Conservation (phyloP, 2,797 vertebrate species). For the Sarcophilus harrisii region DNA sequence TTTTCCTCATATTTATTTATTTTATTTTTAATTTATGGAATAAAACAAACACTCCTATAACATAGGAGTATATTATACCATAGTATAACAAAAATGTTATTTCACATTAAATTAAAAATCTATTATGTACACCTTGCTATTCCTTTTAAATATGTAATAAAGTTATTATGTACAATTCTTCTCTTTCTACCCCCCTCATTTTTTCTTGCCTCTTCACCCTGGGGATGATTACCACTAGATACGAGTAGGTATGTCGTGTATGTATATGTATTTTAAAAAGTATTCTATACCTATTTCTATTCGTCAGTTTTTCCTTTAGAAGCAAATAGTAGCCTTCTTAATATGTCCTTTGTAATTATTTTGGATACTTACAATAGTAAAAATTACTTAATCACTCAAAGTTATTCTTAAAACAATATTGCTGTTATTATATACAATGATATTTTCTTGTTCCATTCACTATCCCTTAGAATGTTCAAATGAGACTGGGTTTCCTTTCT, state of each 20-base stretch:
- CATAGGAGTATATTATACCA: too few species aligned
- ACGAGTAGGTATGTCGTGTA: not conserved
- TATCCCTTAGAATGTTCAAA: not conserved
- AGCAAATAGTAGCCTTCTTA: not conserved
- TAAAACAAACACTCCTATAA: not conserved
- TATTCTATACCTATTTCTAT: not conserved
- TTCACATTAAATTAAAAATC: not conserved
- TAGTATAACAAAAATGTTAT: not conserved
- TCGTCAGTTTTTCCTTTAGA: not conserved
- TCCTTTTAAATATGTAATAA: not conserved
- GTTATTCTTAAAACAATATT: not conserved
- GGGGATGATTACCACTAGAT: not conserved
- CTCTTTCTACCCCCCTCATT: not conserved
- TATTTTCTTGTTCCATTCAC: not conserved
- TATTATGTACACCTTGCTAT: not conserved
- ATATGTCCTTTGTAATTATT: not conserved
- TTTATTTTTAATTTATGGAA: not conserved
- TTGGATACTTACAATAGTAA: not conserved
- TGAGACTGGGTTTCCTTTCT: not conserved
- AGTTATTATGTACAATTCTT: not conserved
- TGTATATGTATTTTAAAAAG: not conserved
- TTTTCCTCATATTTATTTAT: not conserved
- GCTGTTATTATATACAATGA: not conserved
- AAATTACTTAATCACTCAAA: not conserved
- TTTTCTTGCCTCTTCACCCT: not conserved